A percentile compares a stretch with the other conserved stretches of the same genome.
These are phyloP conservation scores for Brachyrhaphis roseni DNA, from an alignment of 2,797 vertebrate genomes.

Conservation along the genomic window DNA sequence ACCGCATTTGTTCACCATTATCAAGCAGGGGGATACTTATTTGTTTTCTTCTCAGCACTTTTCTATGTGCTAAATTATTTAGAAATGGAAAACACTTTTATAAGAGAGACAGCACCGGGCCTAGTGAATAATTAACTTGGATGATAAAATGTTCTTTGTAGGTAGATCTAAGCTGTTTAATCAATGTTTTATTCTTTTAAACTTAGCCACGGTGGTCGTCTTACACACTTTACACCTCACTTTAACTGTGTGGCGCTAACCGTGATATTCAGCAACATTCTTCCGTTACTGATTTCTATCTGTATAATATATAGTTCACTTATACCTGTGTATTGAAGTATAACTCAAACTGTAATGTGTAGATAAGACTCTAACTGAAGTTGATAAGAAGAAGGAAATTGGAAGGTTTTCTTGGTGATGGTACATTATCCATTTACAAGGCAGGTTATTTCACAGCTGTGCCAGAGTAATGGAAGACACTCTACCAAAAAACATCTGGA, in stretches of 20 bases:
- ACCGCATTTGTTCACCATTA: constrained; percentile 54
- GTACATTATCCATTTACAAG: constrained; percentile 13
- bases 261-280: background rate
- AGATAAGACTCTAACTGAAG: constrained; percentile 20
- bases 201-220: background rate
- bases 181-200: constrained; percentile 37
- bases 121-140: constrained; percentile 59
- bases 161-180: constrained; percentile 47
- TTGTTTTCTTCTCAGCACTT: constrained; percentile 53
- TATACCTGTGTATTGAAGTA: constrained; percentile 6
- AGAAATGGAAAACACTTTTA: constrained; percentile 42
- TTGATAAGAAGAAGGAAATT: background rate
- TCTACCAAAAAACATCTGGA: constrained; percentile 21
- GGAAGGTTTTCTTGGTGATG: constrained; percentile 10
- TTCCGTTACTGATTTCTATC: constrained; percentile 11
- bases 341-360: background rate
- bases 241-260: background rate
- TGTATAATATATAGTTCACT: background rate
- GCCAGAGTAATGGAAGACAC: constrained; percentile 24
- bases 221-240: background rate
- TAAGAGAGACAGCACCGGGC: constrained; percentile 34
- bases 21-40: constrained; percentile 23
- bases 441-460: constrained; percentile 43
- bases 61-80: constrained; percentile 65
- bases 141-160: constrained; percentile 25